Evolutionary conservation across 2,888 invertebrate genomes (phyloP).

Genomic region (Cosmorhoe ocellata): DNA sequence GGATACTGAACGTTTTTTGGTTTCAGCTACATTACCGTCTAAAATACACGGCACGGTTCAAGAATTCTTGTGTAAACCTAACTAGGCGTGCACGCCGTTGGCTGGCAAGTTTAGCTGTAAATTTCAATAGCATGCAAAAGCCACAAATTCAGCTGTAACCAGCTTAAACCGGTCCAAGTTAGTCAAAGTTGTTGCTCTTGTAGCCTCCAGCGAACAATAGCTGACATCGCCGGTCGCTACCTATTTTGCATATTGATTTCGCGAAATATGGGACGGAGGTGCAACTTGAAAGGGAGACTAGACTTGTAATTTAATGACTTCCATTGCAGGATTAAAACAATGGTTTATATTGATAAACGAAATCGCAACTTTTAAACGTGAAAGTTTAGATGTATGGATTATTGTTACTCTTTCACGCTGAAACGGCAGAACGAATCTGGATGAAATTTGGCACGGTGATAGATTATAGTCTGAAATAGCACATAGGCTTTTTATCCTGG

Average conservation of each 20-base stretch:
- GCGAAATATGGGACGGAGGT: slow-evolving; percentile 39
- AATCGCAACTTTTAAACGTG: too few relatives aligned
- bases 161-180: slow-evolving; percentile 65
- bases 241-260: slow-evolving; percentile 66
- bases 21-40: slow-evolving; percentile 21
- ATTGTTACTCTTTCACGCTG: too few relatives aligned
- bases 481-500: too few relatives aligned
- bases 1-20: too few relatives aligned
- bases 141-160: slow-evolving; percentile 70
- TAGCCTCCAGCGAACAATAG: slow-evolving; percentile 45
- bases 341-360: too few relatives aligned
- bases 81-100: slow-evolving; percentile 44
- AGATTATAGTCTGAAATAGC: too few relatives aligned
- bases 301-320: slow-evolving; percentile 12
- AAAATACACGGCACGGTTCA: slow-evolving; percentile 36
- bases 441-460: too few relatives aligned
- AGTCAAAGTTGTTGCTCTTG: slow-evolving; percentile 56
- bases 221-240: slow-evolving; percentile 51
- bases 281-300: slow-evolving; percentile 17
- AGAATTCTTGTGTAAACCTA: slow-evolving; percentile 40
- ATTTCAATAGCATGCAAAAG: slow-evolving; percentile 76
- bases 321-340: too few relatives aligned
- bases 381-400: too few relatives aligned
- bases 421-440: too few relatives aligned
- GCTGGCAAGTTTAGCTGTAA: slow-evolving; percentile 70